These are phyloP conservation scores for Siphamia tubifer DNA, from an alignment of 2,113 vertebrate species.

Conservation along the genomic window DNA sequence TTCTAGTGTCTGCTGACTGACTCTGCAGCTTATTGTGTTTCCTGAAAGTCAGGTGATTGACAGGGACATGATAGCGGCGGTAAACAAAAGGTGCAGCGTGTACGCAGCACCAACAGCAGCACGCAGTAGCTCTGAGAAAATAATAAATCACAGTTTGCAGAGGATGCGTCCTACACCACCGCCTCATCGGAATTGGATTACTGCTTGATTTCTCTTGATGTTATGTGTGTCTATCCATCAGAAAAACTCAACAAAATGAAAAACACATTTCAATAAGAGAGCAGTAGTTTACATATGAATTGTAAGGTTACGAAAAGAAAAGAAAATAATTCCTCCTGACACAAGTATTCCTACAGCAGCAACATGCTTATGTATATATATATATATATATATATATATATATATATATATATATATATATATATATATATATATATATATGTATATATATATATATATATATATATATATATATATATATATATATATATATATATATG, in stretches of 20 bases:
- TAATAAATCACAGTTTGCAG: slow-evolving; percentile 35
- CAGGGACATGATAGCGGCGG: slow-evolving; percentile 54
- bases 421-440: no score
- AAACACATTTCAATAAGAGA: no score
- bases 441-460: no score
- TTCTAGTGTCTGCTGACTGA: neutral
- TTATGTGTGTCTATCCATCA: slow-evolving; percentile 13
- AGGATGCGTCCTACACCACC: slow-evolving; percentile 11
- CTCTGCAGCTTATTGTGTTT: slow-evolving; percentile 32
- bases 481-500: no score
- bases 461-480: no score
- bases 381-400: no score
- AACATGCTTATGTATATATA: no score
- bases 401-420: no score
- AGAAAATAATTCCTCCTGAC: no score
- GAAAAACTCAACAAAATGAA: no score
- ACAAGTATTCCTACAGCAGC: no score
- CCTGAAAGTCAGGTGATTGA: slow-evolving; percentile 52
- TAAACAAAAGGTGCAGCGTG: slow-evolving; percentile 57
- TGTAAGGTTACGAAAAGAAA: slow-evolving; percentile 1
- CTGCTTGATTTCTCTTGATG: neutral
- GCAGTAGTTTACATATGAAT: neutral
- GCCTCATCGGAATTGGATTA: slow-evolving; percentile 51
- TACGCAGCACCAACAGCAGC: slow-evolving; percentile 31
- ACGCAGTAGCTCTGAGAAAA: slow-evolving; percentile 37